Evolutionary conservation across 2,888 invertebrate genomes (phyloP).

Genomic region (Halictus quadricinctus): DNA sequence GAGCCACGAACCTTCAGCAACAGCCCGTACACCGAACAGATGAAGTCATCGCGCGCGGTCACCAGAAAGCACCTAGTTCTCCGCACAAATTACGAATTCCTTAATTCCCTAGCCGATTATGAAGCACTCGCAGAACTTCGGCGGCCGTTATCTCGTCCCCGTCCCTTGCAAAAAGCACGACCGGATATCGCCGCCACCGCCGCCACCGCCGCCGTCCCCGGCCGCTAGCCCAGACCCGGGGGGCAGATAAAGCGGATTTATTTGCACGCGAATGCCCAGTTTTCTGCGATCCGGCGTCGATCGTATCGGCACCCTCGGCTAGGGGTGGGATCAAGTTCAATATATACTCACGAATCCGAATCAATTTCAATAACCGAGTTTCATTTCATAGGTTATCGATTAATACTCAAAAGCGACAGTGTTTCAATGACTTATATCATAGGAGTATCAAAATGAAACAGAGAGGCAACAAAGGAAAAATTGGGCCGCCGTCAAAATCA

Average conservation of each 20-base stretch:
- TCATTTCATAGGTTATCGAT: background rate
- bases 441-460: background rate
- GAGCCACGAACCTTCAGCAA: background rate
- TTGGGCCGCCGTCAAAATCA: no score
- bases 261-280: slow-evolving; percentile 56
- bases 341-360: background rate
- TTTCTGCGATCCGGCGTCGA: slow-evolving; percentile 47
- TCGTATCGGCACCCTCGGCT: slow-evolving; percentile 16
- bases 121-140: slow-evolving; percentile 1
- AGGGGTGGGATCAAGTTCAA: background rate
- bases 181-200: slow-evolving; percentile 26
- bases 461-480: no score
- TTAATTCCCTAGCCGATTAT: slow-evolving; percentile 32
- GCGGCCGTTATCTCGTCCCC: slow-evolving; percentile 20
- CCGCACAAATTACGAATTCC: slow-evolving; percentile 24
- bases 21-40: background rate
- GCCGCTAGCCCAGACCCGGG: background rate
- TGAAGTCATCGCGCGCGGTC: background rate
- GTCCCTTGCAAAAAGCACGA: slow-evolving; percentile 32
- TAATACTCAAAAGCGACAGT: background rate
- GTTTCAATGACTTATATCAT: background rate
- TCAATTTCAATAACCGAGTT: background rate
- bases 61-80: background rate
- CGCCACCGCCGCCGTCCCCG: slow-evolving; percentile 1
- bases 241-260: slow-evolving; percentile 55